Evolutionary conservation across 2,888 invertebrate species (phyloP).

Genomic region (Cryptus armator): DNA sequence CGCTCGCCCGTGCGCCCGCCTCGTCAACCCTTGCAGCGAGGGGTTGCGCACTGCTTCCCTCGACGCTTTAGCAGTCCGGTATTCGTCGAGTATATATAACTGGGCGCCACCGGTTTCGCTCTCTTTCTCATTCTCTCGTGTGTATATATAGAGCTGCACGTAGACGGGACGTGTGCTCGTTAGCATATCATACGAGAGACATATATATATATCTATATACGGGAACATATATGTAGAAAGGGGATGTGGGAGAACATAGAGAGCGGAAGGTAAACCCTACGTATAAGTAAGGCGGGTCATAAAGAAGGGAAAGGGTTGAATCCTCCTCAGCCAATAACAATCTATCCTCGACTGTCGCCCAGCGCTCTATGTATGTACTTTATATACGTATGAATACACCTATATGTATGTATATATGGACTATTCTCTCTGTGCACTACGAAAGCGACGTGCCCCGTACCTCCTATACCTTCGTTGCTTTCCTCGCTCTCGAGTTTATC

Average conservation of each 20-base stretch:
- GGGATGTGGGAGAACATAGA: constrained; percentile 40
- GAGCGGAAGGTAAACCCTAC: constrained; percentile 58
- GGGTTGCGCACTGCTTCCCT: constrained; percentile 36
- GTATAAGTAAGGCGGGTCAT: constrained; percentile 65
- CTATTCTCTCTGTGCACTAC: constrained; percentile 14
- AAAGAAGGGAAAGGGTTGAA: constrained; percentile 78
- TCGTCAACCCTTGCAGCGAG: constrained; percentile 39
- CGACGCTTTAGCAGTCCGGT: constrained; percentile 31
- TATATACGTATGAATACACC: not conserved
- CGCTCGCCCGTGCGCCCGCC: constrained; percentile 18
- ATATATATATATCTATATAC: not conserved
- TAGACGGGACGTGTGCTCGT: constrained; percentile 78
- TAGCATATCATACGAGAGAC: constrained; percentile 81
- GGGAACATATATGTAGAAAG: constrained; percentile 3
- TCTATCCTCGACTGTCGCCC: constrained; percentile 78
- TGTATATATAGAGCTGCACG: constrained; percentile 22
- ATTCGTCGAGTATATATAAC: constrained; percentile 55
- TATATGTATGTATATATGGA: not conserved
- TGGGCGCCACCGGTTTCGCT: constrained; percentile 64
- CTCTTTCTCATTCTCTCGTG: constrained; percentile 71
- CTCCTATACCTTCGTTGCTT: constrained; percentile 2
- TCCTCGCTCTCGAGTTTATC: constrained; percentile 28
- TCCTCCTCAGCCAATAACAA: constrained; percentile 83
- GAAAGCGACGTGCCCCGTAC: not conserved
- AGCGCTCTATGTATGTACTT: constrained; percentile 62